A percentile compares a stretch with the other conserved stretches of the same genome.
phyloP scores from a whole-genome alignment of 2,888 invertebrate genomes.

The Heliconius ethilla region DNA sequence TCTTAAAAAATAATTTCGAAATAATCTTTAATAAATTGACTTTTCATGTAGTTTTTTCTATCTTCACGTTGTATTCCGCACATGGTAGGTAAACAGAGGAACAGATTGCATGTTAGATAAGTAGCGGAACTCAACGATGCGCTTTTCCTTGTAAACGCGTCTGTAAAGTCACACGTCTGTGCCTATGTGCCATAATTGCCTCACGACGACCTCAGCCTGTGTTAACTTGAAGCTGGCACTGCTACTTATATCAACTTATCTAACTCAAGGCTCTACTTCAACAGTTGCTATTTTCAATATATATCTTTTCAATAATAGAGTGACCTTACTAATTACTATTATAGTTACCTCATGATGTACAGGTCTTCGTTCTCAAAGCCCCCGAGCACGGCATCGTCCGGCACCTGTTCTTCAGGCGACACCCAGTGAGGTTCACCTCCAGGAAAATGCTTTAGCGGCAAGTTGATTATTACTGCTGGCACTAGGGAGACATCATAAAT shows the following conservation, averaged over 20 bases:
- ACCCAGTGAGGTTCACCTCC: background rate
- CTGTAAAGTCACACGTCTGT: too few relatives aligned
- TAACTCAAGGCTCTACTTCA: too few relatives aligned
- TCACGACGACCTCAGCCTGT: too few relatives aligned
- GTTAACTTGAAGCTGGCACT: too few relatives aligned
- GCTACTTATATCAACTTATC: too few relatives aligned
- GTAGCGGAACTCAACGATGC: background rate
- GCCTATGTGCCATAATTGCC: too few relatives aligned
- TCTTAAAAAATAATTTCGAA: background rate
- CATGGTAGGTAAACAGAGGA: too few relatives aligned
- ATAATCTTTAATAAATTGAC: too few relatives aligned
- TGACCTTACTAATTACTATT: background rate
- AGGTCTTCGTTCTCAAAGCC: conserved; percentile 5
- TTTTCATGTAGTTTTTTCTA: background rate
- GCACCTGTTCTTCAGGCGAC: background rate
- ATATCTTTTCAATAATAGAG: background rate
- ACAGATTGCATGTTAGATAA: too few relatives aligned
- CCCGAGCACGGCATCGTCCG: background rate
- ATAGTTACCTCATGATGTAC: background rate
- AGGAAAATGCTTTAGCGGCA: background rate
- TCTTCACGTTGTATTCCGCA: background rate
- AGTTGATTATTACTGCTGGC: background rate
- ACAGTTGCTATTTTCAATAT: too few relatives aligned
- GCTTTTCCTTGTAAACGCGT: too few relatives aligned
- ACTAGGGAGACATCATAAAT: background rate